Evolutionary conservation across 2,888 invertebrate species (phyloP), one percentile per base, ranked within the genome.

Genomic region (Cheiracanthium punctorium): DNA sequence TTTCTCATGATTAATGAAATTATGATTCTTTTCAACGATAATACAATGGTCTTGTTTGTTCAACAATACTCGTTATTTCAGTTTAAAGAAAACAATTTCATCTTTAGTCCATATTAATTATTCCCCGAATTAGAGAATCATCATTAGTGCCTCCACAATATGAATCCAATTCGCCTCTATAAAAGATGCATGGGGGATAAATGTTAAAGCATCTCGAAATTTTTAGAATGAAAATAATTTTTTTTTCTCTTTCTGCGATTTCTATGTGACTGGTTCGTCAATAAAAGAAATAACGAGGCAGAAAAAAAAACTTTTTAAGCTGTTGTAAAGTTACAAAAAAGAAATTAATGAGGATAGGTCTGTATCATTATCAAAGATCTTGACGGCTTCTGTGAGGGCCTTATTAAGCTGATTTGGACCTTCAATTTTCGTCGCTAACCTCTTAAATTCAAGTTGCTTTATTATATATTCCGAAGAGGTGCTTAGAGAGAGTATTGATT

Each of bases 281-380:
- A 76, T 65, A 37, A 64, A 48, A 77, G 30, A 29, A 37, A 65
- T 75, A 71, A 75, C 72, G 82, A 82, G 48, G 70, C 81, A 65
- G n/a, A 41, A 41, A 41, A 28, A 43, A 28, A 79, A 67, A 43
- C n/a, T 73, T 80, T 14, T 37, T 32, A 30, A 1, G 58, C 4
- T 72, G 10, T 48, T 48, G 8, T 24, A 24, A 24, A 24, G 20
- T 8, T 58, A 58, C 20, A 12, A 48, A n/a, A 43, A 74, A 75
- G 58, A 82, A 76, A 76, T 64, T 82, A 82, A 82, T 82, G 82
- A 82, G 76, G 58, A 32, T 71, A 58, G 29, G 28, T 65, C 24
- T 48, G 71, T 70, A 76, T 82, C 82, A 71, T 82, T 76, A 82
- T 71, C 72, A 64, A 43, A 2, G 33, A 65, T 82, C 82, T 82